These are phyloP conservation scores for Xiphorhynchus elegans DNA, from an alignment of 2,113 vertebrate species.

Conservation along the genomic window DNA sequence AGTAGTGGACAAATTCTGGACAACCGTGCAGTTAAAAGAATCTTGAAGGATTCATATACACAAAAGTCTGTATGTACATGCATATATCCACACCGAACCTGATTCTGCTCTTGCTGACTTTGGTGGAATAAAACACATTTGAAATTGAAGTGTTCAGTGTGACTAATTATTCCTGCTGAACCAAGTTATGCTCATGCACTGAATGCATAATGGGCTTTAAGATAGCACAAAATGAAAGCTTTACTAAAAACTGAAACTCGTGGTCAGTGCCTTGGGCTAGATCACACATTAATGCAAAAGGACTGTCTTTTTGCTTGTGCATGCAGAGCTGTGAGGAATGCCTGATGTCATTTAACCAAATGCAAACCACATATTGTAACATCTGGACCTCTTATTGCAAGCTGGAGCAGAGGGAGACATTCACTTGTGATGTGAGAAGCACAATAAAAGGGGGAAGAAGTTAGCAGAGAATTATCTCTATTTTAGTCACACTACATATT, in stretches of 20 bases:
- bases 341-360: neutral
- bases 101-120: neutral
- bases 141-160: neutral
- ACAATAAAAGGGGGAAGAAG: neutral
- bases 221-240: neutral
- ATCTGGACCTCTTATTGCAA: neutral
- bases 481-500: neutral
- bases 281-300: neutral
- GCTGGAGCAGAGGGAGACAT: neutral
- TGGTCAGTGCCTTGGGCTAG: neutral
- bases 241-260: fast-evolving
- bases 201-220: neutral
- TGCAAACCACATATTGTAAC: neutral
- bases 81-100: fast-evolving
- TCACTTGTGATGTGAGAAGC: neutral
- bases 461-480: neutral
- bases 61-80: neutral
- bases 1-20: neutral
- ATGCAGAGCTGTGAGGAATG: neutral
- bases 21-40: neutral
- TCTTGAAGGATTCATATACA: neutral
- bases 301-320: neutral
- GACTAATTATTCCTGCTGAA: neutral
- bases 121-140: neutral
- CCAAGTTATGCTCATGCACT: neutral